phyloP scores from a whole-genome alignment of 2,888 invertebrate species.

The Temnothorax unifasciatus region DNA sequence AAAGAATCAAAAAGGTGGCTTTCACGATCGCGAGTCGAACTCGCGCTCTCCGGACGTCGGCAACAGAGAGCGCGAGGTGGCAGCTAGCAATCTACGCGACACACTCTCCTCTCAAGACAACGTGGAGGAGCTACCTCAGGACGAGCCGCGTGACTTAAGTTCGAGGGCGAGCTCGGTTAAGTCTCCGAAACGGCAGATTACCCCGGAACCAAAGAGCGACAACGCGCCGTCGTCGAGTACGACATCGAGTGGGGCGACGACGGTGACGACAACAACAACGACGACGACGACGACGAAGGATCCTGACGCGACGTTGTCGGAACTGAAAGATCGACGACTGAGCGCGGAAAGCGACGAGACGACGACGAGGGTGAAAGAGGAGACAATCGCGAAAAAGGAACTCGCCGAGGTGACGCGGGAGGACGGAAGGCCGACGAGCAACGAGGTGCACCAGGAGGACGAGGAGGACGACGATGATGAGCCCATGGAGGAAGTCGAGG shows the following conservation, averaged over 20 bases:
- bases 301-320: slow-evolving; percentile 33
- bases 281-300: slow-evolving; percentile 61
- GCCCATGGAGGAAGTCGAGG: slow-evolving; percentile 77
- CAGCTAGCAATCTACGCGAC: slow-evolving; percentile 48
- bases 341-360: slow-evolving; percentile 45
- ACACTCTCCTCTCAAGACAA: slow-evolving; percentile 56
- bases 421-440: slow-evolving; percentile 72
- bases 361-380: slow-evolving; percentile 51
- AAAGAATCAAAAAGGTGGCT: slow-evolving; percentile 57
- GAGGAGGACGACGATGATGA: slow-evolving; percentile 85
- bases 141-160: slow-evolving; percentile 84
- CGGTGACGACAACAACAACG: slow-evolving; percentile 28
- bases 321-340: slow-evolving; percentile 44
- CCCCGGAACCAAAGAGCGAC: slow-evolving; percentile 79
- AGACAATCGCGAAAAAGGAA: slow-evolving; percentile 66
- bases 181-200: slow-evolving; percentile 78
- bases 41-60: slow-evolving; percentile 77
- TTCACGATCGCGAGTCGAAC: slow-evolving; percentile 74
- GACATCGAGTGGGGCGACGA: slow-evolving; percentile 36
- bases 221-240: slow-evolving; percentile 53
- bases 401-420: slow-evolving; percentile 50
- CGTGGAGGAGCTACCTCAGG: slow-evolving; percentile 76
- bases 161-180: slow-evolving; percentile 82
- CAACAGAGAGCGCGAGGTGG: slow-evolving; percentile 58
- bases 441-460: slow-evolving; percentile 79